Conservation (phyloP, 2,113 vertebrate genomes). For the Siniperca chuatsi region DNA sequence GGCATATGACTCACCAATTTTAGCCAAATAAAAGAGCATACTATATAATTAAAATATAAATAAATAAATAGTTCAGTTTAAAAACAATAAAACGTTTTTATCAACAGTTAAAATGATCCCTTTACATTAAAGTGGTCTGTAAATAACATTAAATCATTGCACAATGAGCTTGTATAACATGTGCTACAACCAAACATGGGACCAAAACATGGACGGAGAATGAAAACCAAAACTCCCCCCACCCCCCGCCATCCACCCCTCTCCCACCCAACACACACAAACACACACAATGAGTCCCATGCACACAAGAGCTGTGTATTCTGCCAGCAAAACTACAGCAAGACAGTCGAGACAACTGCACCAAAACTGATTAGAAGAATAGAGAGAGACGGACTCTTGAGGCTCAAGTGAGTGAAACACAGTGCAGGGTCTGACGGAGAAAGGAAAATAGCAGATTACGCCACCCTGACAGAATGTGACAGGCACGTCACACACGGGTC, state of each 20-base stretch:
- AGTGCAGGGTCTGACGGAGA: constrained; percentile 45
- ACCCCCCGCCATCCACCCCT: accelerated
- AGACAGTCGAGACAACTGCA: constrained; percentile 28
- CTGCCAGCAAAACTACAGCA: constrained; percentile 24
- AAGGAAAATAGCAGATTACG: constrained; percentile 71
- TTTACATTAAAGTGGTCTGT: not conserved
- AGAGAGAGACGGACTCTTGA: constrained; percentile 43
- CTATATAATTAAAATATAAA: not conserved
- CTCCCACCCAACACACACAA: constrained; percentile 3
- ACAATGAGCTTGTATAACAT: constrained; percentile 10
- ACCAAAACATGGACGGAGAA: constrained; percentile 37
- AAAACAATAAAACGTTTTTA: not conserved
- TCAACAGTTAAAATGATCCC: not conserved
- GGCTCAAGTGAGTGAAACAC: constrained; percentile 29
- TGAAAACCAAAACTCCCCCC: constrained; percentile 54
- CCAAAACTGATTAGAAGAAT: constrained; percentile 14
- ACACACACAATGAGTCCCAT: constrained; percentile 22
- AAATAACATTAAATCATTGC: not conserved
- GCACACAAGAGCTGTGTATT: constrained; percentile 6
- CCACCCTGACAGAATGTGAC: constrained; percentile 12
- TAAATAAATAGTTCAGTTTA: not conserved
- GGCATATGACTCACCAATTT: not conserved
- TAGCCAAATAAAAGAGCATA: not conserved
- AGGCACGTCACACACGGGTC: constrained; percentile 13
- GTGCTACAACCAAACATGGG: not conserved